phyloP scores from a whole-genome alignment of 2,797 vertebrate species.

The Hyperoplus immaculatus region DNA sequence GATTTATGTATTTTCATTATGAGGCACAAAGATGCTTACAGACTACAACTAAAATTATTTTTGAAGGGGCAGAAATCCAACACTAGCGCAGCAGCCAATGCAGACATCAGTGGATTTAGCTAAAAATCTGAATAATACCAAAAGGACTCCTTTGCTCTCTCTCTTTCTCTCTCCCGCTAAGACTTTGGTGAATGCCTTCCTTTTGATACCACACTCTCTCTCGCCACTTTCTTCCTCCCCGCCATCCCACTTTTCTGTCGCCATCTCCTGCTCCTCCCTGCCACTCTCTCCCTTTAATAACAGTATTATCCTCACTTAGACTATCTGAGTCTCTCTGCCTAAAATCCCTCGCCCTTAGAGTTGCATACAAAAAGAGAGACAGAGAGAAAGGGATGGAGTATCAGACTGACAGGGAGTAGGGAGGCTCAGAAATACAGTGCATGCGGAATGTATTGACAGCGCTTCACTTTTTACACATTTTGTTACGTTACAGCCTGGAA shows the following conservation, averaged over 20 bases:
- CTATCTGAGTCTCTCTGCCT: conserved; percentile 60
- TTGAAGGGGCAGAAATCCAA: conserved; percentile 37
- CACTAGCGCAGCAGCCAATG: conserved; percentile 15
- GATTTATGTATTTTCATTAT: conserved; percentile 26
- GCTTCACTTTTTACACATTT: no score
- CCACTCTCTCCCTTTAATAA: conserved; percentile 65
- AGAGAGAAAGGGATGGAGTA: neutral
- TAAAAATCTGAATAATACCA: conserved; percentile 47
- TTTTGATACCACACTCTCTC: conserved; percentile 45
- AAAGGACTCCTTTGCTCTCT: conserved; percentile 1
- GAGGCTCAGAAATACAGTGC: conserved; percentile 20
- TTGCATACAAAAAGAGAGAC: conserved; percentile 25
- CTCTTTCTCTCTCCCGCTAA: conserved; percentile 31
- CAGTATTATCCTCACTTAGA: conserved; percentile 72
- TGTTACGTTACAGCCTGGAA: no score
- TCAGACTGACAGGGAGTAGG: conserved; percentile 30
- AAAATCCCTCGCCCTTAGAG: conserved; percentile 59
- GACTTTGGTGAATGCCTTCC: conserved; percentile 57
- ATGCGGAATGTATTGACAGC: neutral
- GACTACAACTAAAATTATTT: conserved; percentile 35
- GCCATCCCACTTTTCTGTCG: conserved; percentile 46
- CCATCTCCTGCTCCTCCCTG: conserved; percentile 35
- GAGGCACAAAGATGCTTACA: conserved; percentile 33
- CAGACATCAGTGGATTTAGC: conserved; percentile 49
- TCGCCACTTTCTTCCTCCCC: conserved; percentile 43